A percentile compares a stretch with the other conserved stretches of the same genome.
These are phyloP conservation scores for Pachyseris speciosa DNA, from an alignment of 64 coral and sea anemone genomes.

Conservation along the genomic window DNA sequence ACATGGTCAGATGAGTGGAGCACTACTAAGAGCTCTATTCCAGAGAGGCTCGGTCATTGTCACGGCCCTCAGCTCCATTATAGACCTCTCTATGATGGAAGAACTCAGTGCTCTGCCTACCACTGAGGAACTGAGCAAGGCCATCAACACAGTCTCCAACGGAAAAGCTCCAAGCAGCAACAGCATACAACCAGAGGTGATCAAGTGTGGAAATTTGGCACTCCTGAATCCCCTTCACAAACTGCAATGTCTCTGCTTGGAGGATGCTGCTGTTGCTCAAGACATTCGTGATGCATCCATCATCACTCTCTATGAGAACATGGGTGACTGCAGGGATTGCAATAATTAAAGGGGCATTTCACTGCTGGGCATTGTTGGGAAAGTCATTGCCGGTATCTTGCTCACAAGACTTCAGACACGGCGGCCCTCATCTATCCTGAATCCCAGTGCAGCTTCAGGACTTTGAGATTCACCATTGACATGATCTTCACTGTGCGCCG, in stretches of 20 bases:
- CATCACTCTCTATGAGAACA: background rate
- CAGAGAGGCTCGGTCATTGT: background rate
- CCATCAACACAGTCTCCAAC: background rate
- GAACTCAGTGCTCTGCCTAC: background rate
- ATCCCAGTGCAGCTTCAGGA: background rate
- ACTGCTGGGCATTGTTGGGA: slow-evolving; percentile 3
- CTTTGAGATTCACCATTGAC: background rate
- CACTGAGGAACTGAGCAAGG: background rate
- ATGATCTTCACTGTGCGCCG: background rate
- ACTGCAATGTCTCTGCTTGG: background rate
- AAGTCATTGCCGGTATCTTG: background rate
- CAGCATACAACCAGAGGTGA: no score
- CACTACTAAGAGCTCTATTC: background rate
- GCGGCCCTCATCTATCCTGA: background rate
- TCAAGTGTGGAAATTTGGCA: no score
- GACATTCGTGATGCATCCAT: background rate
- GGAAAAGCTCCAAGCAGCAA: background rate
- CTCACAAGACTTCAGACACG: background rate
- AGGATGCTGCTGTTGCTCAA: background rate
- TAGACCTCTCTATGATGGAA: background rate
- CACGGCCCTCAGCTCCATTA: background rate
- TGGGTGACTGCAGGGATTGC: no score
- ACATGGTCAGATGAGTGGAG: background rate
- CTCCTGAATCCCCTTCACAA: background rate
- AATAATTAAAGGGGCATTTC: background rate